phyloP scores from a whole-genome alignment of 2,113 vertebrate genomes.

The Lophius piscatorius region DNA sequence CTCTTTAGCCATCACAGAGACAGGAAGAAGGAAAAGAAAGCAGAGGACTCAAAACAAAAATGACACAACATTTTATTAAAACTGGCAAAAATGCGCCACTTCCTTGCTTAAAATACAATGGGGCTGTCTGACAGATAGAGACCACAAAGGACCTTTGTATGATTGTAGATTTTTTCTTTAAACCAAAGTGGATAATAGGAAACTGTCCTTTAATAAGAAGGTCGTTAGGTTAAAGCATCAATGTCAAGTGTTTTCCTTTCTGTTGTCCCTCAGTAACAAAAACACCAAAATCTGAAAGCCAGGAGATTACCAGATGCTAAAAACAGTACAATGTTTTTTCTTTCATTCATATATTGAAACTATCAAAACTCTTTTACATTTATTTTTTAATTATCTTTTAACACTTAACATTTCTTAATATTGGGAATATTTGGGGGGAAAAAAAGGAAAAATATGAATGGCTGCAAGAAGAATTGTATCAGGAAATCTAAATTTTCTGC shows the following conservation, averaged over 20 bases:
- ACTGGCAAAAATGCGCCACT: conserved; percentile 33
- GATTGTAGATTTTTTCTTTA: conserved; percentile 19
- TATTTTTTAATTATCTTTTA: too few relatives aligned
- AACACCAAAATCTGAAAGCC: background rate
- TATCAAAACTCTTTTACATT: too few relatives aligned
- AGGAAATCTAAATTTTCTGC: too few relatives aligned
- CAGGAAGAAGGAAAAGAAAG: conserved; percentile 68
- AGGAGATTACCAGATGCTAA: too few relatives aligned
- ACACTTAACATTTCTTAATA: too few relatives aligned
- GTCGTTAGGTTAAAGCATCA: conserved; percentile 7
- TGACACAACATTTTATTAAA: conserved; percentile 75
- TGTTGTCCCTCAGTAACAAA: background rate
- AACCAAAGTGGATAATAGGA: conserved; percentile 33
- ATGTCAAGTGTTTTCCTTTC: background rate
- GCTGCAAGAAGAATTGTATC: too few relatives aligned
- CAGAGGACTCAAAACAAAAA: conserved; percentile 32
- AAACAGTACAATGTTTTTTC: too few relatives aligned
- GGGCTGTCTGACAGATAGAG: conserved; percentile 36
- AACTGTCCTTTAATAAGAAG: conserved; percentile 1
- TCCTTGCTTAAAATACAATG: conserved; percentile 42
- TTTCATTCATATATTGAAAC: too few relatives aligned
- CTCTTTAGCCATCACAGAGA: conserved; percentile 52
- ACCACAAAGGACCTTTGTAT: conserved; percentile 13
- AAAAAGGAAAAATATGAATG: too few relatives aligned
- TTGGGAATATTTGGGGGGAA: too few relatives aligned